Conservation (phyloP, 23 tunicate species). For the Aplidium turbinatum region DNA sequence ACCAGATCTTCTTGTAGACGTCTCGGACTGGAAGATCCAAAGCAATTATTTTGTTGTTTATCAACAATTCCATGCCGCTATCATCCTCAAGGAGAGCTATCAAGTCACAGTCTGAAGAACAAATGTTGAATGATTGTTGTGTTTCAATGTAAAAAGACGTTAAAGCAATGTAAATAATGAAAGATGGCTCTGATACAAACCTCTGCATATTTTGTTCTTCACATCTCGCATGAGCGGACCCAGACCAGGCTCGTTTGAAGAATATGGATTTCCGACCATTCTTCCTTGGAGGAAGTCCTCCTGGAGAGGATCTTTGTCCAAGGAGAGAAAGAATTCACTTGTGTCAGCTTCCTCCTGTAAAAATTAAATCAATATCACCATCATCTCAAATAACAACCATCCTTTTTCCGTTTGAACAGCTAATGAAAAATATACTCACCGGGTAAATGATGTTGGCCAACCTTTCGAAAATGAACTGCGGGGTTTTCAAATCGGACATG, state of each 20-base stretch:
- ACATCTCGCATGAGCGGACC: conserved; percentile 97
- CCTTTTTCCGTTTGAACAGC: too few relatives aligned
- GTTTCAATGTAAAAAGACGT: too few relatives aligned
- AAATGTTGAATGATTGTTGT: neutral
- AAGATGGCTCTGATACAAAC: conserved; percentile 2
- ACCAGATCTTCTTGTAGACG: conserved; percentile 95
- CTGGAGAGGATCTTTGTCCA: conserved; percentile 97
- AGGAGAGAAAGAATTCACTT: conserved; percentile 87
- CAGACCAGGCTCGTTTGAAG: conserved; percentile 74
- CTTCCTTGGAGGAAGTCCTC: conserved; percentile 97
- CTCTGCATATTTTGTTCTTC: conserved; percentile 95
- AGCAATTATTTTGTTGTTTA: conserved; percentile 92
- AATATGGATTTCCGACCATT: conserved; percentile 97
- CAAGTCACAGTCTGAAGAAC: conserved; percentile 75
- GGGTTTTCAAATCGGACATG: conserved; percentile 71
- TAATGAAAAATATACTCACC: conserved; percentile 15
- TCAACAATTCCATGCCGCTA: conserved; percentile 97
- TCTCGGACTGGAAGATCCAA: conserved; percentile 92
- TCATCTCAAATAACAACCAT: too few relatives aligned
- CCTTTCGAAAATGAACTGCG: conserved; percentile 96
- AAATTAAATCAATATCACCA: neutral
- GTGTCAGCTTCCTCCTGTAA: conserved; percentile 83
- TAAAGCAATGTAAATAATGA: neutral
- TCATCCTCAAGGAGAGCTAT: conserved; percentile 98
- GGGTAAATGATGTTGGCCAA: conserved; percentile 92